Evolutionary conservation across 2,113 vertebrate genomes (phyloP), one percentile per base, ranked within the genome.

Genomic region (Oxyura jamaicensis): DNA sequence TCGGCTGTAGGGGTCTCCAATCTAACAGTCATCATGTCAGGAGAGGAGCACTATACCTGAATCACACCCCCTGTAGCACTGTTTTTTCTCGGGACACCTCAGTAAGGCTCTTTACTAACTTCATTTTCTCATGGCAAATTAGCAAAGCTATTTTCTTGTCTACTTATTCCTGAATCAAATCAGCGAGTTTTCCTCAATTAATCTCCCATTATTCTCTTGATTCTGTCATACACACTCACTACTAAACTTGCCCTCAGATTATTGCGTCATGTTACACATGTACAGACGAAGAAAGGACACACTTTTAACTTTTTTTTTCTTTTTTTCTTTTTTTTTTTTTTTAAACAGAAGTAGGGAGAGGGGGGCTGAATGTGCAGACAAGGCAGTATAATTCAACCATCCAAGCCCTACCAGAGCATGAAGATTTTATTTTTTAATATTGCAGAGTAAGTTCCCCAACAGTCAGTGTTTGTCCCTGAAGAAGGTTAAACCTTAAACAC

Each of bases 401-500:
- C 98, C 98, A 98, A 97, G 98, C 98, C 98, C 98, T 97, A 97
- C 97, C 98, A 97, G 98, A 98, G 97, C 97, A 93, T 85, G 97
- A 98, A 98, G 98, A 97, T 97, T 98, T 97, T 96, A 96, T 96
- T 97, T 97, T 97, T 97, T 96, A 96, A 98, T 98, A 98, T 98
- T 98, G 98, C 98, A 98, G 97, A 98, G 96, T 97, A 97, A 98
- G 97, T 98, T 98, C 96, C 98, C 98, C 97, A 98, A 98, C 98
- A 98, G 98, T 98, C 98, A 98, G 97, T 98, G 97, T 98, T 98
- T 98, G 98, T 98, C 98, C 98, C 98, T 98, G 98, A 98, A 98
- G 98, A 99, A 99, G 98, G 99, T 98, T 98, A 98, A 98, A 98
- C 99, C 98, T 98, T 98, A 98, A 98, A 99, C 98, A 98, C 98